Evolutionary conservation across 2,113 vertebrate species (phyloP), one percentile per base, ranked within the genome.

Genomic region (Fulmarus glacialis): DNA sequence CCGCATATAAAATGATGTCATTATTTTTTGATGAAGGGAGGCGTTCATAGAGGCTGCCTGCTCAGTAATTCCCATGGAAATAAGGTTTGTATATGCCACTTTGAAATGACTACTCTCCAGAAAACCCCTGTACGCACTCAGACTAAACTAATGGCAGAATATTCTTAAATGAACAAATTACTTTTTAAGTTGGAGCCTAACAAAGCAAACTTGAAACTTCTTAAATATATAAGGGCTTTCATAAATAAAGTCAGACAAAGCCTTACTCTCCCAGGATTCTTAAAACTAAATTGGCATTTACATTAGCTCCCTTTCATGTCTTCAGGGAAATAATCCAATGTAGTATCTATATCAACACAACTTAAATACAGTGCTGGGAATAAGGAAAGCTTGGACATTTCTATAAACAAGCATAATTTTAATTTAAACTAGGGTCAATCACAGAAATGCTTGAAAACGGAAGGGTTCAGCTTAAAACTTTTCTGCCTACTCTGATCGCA

Each of bases 241-340:
- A 70, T 88, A 93, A 96, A 89, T 91, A 87, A 95, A 96, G 83
- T 73, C 81, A 93, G 81, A 87, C 83, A 82, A 82, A 89, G 67
- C 47, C 7, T 89, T 87, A 58, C 18, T 95, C 91, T 94, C 91
- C 9, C 11, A 75, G 83, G 66, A 87, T 94, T 92, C 81, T 82
- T 97, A 91, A 97, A 96, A 89, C 87, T 82, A 91, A 96, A 95
- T 95, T 96, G 89, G 47, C 87, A 85, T 97, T 97, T 97, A 77
- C 89, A 77, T 97, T 89, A 95, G 92, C 52, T 87, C 73, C 84
- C 73, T 95, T 91, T 93, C 45, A 66, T 60, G 81, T 90, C 93
- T 94, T 96, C 67, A 81, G 95, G 95, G 94, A 94, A 96, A 96
- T 90, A 95, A 94, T 86, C 74, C 77, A 85, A 58, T 85, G 77